These are phyloP conservation scores for Andinoacara biseriatus DNA, from an alignment of 2,113 vertebrate genomes.

Conservation along the genomic window DNA sequence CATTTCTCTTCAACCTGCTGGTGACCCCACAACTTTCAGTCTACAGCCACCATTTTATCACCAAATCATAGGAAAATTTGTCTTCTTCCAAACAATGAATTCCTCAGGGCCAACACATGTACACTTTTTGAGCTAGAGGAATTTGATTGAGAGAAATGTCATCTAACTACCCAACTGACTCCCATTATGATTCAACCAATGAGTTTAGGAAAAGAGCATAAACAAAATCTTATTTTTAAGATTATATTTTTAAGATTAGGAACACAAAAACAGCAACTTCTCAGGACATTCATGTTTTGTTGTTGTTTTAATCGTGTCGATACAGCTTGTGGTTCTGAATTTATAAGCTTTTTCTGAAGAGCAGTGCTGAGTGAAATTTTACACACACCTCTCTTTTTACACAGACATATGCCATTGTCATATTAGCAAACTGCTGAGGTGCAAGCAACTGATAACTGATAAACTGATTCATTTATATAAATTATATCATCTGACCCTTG, in stretches of 20 bases:
- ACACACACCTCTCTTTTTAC: background rate
- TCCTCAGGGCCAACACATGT: rapidly evolving
- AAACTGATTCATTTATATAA: background rate
- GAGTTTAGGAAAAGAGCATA: background rate
- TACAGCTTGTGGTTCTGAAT: background rate
- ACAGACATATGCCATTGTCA: background rate
- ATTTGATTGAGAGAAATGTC: background rate
- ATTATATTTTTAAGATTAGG: background rate
- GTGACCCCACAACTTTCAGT: background rate
- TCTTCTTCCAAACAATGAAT: background rate
- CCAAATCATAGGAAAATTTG: background rate
- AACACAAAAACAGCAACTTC: background rate
- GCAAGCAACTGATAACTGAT: background rate
- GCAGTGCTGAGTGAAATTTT: background rate
- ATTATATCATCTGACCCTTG: background rate
- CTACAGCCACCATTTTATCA: background rate
- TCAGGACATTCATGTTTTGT: background rate
- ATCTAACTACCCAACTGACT: background rate
- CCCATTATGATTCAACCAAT: background rate
- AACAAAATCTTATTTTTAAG: background rate
- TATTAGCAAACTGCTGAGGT: background rate
- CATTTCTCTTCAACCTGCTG: background rate
- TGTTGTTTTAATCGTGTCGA: background rate
- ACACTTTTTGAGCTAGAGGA: background rate
- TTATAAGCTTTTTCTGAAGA: background rate